Evolutionary conservation across 2,888 invertebrate genomes (phyloP), one percentile per base, ranked within the genome.

Genomic region (Sphecodes monilicornis): DNA sequence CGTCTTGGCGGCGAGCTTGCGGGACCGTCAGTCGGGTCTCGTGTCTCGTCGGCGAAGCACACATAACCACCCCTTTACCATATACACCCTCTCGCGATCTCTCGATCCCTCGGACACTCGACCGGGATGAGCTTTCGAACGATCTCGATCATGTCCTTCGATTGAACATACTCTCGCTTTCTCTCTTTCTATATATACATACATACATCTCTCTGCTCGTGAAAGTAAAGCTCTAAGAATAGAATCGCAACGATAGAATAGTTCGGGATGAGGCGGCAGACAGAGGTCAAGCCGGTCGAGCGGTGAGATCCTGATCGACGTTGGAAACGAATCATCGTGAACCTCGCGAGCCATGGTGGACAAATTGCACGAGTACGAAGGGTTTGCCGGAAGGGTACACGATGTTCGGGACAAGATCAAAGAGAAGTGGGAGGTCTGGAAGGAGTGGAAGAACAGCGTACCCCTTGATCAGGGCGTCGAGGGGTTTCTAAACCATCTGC

Each of bases 351-450:
- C 89, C 89, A 97, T 97, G 97, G 97, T 97, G 92, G 97, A 98
- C 89, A 98, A 98, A 94, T 94, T 98, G 77, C 96, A 97, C 91
- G 97, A 97, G 90, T 98, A 98, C 93, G 97, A 97, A 93, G 98
- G 98, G 0, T 95, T 97, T 76, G 94, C 96, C 1, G 98, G 98
- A 11, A 96, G 97, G 39, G 93, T 97, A 43, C 98, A 98, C 92
- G 96, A 96, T 32, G 95, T 96, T 85, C 96, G 97, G 71, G 97
- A 97, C 87, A 95, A 95, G 79, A 95, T 97, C 57, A 96, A 96
- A 79, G 97, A 97, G 92, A 96, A 96, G 84, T 97, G 96, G 96
- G 93, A 95, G 3, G 94, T 92, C 29, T 97, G 96, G 96, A 96
- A 96, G 82, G 97, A 97, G 87, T 94, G 94, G 94, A 94, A 93